Conservation (phyloP, 2,113 vertebrate species). For the Mirza zaza region DNA sequence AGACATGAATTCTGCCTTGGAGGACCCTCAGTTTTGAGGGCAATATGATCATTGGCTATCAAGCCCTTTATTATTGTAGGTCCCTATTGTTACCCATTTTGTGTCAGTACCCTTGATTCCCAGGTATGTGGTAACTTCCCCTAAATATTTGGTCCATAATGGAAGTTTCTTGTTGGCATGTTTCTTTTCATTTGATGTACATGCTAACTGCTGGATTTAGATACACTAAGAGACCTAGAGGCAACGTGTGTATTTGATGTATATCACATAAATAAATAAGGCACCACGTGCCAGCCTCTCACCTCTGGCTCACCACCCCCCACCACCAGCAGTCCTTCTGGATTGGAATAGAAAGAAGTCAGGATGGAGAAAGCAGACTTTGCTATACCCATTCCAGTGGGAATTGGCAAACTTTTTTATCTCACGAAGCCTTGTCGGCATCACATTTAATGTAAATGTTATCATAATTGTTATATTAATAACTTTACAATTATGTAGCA, state of each 20-base stretch:
- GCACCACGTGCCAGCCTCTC: neutral
- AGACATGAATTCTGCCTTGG: neutral
- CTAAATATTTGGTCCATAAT: neutral
- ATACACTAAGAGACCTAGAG: neutral
- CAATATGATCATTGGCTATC: neutral
- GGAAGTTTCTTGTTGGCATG: neutral
- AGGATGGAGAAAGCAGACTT: neutral
- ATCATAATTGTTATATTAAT: conserved; percentile 56
- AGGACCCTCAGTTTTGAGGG: neutral
- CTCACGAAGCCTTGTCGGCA: conserved; percentile 12
- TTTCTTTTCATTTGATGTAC: neutral
- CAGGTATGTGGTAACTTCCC: neutral
- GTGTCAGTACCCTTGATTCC: neutral
- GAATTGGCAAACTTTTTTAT: conserved; percentile 32
- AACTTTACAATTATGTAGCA: conserved; percentile 51
- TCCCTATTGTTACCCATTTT: neutral
- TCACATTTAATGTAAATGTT: conserved; percentile 59
- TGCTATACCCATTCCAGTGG: neutral
- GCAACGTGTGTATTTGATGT: neutral
- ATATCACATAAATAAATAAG: conserved; percentile 25
- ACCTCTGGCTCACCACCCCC: too few relatives aligned
- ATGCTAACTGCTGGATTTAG: neutral
- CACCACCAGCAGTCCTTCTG: neutral
- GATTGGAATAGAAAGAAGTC: neutral
- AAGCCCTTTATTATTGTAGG: neutral